Evolutionary conservation across 2,797 vertebrate genomes (phyloP).

Genomic region (Macrochelys suwanniensis): DNA sequence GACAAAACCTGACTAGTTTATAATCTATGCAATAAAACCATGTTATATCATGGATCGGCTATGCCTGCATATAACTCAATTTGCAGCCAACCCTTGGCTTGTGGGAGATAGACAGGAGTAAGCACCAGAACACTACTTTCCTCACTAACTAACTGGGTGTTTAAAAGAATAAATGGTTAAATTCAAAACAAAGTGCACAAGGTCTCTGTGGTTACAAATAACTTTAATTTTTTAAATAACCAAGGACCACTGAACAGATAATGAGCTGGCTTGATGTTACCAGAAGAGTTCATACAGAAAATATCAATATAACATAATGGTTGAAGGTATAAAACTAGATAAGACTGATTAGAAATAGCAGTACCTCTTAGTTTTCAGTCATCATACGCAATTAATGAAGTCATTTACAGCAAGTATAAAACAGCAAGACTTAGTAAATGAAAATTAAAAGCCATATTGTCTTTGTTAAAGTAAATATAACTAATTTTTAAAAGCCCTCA

Average conservation of each 20-base stretch:
- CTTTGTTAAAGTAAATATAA: neutral
- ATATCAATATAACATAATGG: neutral
- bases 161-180: neutral
- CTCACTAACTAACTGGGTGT: neutral
- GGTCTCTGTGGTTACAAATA: neutral
- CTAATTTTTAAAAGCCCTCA: neutral
- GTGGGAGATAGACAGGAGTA: neutral
- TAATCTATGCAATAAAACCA: neutral
- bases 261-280: neutral
- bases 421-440: neutral
- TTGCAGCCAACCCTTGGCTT: neutral
- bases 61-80: neutral
- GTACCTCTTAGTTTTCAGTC: constrained; percentile 15
- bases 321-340: constrained; percentile 15
- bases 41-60: neutral
- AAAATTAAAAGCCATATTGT: neutral
- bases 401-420: constrained; percentile 40
- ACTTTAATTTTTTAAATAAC: constrained; percentile 63
- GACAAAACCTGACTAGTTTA: neutral
- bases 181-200: neutral
- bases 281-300: neutral
- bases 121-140: neutral
- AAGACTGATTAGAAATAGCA: constrained; percentile 6
- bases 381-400: neutral
- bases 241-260: constrained; percentile 23